Evolutionary conservation across 1,140 invertebrate species (phyloP).

Genomic region (Gryon sp.): DNA sequence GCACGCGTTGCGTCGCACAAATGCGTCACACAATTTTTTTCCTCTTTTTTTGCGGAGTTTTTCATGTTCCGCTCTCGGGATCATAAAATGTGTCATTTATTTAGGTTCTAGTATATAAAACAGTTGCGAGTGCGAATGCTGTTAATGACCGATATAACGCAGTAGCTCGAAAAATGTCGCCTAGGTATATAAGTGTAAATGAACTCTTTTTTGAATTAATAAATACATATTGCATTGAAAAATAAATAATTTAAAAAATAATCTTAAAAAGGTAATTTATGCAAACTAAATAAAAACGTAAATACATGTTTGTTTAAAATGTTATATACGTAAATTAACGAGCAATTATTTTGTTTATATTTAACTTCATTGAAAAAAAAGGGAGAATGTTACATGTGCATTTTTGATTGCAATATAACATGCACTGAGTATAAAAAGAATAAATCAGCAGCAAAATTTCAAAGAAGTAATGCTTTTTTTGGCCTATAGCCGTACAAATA

Average conservation of each 20-base stretch:
- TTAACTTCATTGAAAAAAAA: not conserved
- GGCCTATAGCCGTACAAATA: too few relatives aligned
- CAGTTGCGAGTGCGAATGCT: conserved; percentile 37
- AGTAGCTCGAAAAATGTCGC: conserved; percentile 1
- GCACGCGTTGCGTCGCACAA: not conserved
- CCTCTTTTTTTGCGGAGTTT: conserved; percentile 6
- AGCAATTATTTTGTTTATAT: too few relatives aligned
- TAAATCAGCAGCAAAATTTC: too few relatives aligned
- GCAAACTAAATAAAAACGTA: too few relatives aligned
- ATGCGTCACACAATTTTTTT: conserved; percentile 1
- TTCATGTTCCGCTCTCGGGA: conserved; percentile 8
- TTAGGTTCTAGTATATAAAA: conserved; percentile 43
- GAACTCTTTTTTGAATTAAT: conserved; percentile 17
- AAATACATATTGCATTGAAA: too few relatives aligned
- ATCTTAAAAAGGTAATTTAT: too few relatives aligned
- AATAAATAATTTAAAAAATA: too few relatives aligned
- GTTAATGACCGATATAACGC: conserved; percentile 44
- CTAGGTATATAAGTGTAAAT: not conserved
- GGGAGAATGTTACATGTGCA: not conserved
- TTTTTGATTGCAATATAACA: not conserved
- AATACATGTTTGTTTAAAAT: too few relatives aligned
- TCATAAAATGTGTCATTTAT: conserved; percentile 50
- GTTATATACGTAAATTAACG: too few relatives aligned
- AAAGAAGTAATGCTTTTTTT: too few relatives aligned
- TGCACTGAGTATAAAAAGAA: not conserved